These are phyloP conservation scores for Trochalopteron elliotii DNA, from an alignment of 2,113 vertebrate genomes.

Conservation along the genomic window DNA sequence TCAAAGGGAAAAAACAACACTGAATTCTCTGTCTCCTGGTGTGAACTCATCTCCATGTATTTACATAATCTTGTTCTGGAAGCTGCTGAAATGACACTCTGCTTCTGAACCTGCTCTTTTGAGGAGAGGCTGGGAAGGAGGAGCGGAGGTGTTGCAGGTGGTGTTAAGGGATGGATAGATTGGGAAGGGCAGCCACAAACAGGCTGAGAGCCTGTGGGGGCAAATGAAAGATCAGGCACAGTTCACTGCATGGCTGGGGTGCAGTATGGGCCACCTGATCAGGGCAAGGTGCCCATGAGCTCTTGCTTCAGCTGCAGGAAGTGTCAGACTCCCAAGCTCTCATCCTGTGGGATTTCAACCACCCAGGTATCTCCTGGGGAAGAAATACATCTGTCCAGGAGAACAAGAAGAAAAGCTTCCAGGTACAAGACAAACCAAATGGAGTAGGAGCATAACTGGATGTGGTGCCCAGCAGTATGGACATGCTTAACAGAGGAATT, in stretches of 20 bases:
- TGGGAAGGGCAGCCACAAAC: neutral
- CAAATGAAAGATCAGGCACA: neutral
- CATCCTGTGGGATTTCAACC: neutral
- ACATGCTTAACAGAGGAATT: neutral
- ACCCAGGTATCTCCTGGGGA: neutral
- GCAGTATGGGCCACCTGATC: no score
- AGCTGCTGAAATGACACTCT: neutral
- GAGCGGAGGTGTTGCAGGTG: neutral
- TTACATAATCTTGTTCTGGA: constrained; percentile 54
- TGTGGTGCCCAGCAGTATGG: no score
- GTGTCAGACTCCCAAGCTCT: neutral
- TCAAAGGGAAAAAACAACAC: neutral
- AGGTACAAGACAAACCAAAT: neutral
- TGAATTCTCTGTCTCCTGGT: constrained; percentile 8
- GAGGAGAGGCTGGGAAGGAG: neutral
- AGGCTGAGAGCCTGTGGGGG: neutral
- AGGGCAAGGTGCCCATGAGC: no score
- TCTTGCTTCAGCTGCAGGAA: neutral
- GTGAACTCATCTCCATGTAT: constrained; percentile 29
- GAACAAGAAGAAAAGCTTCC: no score
- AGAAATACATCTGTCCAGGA: neutral
- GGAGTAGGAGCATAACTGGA: neutral
- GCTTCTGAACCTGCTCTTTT: neutral
- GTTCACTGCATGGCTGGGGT: neutral
- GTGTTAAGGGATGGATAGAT: neutral